Conservation (phyloP, 2,113 vertebrate genomes). For the Caloenas nicobarica region DNA sequence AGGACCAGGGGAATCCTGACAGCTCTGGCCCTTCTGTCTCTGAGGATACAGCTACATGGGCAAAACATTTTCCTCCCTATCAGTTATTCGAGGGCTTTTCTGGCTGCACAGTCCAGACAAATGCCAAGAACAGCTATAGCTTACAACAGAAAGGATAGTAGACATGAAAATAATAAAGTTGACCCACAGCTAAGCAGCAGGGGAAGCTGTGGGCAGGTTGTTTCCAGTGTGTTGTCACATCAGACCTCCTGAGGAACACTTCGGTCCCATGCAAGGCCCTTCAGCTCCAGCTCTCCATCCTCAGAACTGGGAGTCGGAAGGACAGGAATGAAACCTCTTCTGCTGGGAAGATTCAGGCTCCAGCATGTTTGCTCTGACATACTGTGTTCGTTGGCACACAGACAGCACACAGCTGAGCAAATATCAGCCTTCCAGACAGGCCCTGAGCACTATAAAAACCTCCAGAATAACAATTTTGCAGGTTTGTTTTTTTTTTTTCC, state of each 20-base stretch:
- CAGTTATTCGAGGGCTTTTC: neutral
- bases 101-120: neutral
- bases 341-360: neutral
- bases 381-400: neutral
- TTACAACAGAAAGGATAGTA: neutral
- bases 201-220: neutral
- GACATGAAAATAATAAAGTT: neutral
- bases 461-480: neutral
- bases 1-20: neutral
- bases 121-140: neutral
- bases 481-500: neutral
- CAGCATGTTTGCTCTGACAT: neutral
- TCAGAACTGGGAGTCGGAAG: neutral
- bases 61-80: neutral
- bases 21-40: neutral
- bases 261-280: neutral
- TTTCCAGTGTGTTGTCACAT: neutral
- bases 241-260: neutral
- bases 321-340: neutral
- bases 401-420: conserved; percentile 9
- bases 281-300: neutral
- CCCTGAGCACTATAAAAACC: neutral
- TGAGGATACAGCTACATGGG: neutral
- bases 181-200: neutral
- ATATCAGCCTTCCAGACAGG: neutral